Percentiles rank a stretch among this genome's conserved stretches.
phyloP scores from a whole-genome alignment of 2,888 invertebrate genomes.

The Megastigmus dorsalis region DNA sequence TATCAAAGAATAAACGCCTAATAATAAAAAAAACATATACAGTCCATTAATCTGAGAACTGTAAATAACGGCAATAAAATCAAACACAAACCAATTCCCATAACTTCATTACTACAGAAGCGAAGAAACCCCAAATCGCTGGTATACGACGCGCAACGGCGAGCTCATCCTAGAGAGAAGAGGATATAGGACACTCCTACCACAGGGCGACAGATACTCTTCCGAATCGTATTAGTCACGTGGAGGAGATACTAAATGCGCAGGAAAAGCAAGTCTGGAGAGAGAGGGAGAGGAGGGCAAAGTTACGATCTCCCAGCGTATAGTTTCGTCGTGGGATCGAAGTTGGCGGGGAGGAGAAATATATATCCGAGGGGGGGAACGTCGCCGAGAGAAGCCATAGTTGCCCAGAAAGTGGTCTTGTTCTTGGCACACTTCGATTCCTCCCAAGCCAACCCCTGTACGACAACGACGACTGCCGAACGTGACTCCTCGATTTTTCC shows the following conservation, averaged over 20 bases:
- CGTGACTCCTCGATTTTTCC: conserved; percentile 31
- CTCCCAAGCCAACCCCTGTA: not conserved
- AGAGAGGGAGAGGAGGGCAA: not conserved
- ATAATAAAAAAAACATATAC: too few relatives aligned
- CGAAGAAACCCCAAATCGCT: too few relatives aligned
- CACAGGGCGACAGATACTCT: conserved; percentile 38
- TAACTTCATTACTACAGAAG: too few relatives aligned
- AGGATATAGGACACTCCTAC: too few relatives aligned
- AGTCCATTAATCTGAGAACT: too few relatives aligned
- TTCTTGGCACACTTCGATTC: conserved; percentile 37
- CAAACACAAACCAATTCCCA: too few relatives aligned
- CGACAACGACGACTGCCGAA: not conserved
- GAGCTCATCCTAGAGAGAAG: too few relatives aligned
- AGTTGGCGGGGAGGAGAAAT: conserved; percentile 22
- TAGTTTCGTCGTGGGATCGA: conserved; percentile 42
- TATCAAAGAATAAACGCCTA: too few relatives aligned
- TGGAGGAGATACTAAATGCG: conserved; percentile 52
- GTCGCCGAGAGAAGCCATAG: not conserved
- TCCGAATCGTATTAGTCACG: conserved; percentile 57
- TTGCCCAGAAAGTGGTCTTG: conserved; percentile 34
- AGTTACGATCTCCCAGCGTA: conserved; percentile 41
- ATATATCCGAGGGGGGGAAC: not conserved
- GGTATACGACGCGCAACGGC: too few relatives aligned
- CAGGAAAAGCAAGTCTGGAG: conserved; percentile 39
- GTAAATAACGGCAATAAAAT: too few relatives aligned